Percentiles rank a stretch among this genome's conserved stretches.
Conservation (phyloP, 2,797 vertebrate species). For the Siniperca scherzeri region DNA sequence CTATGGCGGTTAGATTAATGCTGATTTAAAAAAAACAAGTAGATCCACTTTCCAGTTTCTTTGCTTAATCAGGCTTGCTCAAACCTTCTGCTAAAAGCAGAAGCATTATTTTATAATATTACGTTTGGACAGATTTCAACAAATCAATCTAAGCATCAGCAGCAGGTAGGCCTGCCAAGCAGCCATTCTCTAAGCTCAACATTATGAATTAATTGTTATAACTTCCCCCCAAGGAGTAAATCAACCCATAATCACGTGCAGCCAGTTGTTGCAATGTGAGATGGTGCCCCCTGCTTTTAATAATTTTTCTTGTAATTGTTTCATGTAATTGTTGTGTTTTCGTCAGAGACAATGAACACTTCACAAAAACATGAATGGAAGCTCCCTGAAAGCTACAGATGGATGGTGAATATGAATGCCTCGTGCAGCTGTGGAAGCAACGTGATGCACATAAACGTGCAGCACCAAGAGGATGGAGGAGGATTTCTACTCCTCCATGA, state of each 20-base stretch:
- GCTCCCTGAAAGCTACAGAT: conserved; percentile 46
- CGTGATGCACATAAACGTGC: conserved; percentile 35
- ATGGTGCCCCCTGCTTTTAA: conserved; percentile 11
- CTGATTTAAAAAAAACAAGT: background rate
- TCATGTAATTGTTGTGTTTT: conserved; percentile 38
- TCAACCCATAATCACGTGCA: conserved; percentile 26
- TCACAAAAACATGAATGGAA: conserved; percentile 15
- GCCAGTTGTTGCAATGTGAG: conserved; percentile 25
- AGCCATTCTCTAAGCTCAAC: conserved; percentile 17
- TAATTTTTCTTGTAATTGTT: conserved; percentile 15
- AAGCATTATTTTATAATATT: conserved; percentile 3
- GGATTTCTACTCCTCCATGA: conserved; percentile 23
- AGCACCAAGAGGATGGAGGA: conserved; percentile 11
- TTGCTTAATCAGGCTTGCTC: conserved; percentile 10
- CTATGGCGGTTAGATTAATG: background rate
- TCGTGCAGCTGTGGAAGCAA: conserved; percentile 47
- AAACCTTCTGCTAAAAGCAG: conserved; percentile 7
- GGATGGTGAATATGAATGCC: conserved; percentile 30
- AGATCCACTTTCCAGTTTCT: background rate
- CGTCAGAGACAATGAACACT: conserved; percentile 18
- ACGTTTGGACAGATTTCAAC: conserved; percentile 5
- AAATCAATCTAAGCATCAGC: conserved; percentile 24
- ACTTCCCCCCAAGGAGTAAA: conserved; percentile 13
- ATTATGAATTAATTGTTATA: conserved; percentile 37
- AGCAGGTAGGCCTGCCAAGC: conserved; percentile 13